Conservation (phyloP, 1,140 invertebrate species). For the Aricia agestis region DNA sequence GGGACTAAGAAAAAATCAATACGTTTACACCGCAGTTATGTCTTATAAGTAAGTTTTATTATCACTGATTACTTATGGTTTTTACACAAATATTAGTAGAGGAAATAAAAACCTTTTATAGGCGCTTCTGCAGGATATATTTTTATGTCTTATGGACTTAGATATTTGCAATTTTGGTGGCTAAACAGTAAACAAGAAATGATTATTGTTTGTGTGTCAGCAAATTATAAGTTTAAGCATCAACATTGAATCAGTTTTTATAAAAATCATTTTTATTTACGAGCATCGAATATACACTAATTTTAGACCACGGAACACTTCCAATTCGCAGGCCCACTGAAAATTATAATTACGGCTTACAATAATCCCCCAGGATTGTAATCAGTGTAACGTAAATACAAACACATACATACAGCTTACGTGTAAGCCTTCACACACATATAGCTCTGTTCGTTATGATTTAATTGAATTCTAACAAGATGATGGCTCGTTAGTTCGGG, state of each 20-base stretch:
- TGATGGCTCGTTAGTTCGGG: constrained; percentile 36
- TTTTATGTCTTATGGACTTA: no score
- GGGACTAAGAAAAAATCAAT: constrained; percentile 13
- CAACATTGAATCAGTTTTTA: no score
- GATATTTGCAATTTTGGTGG: no score
- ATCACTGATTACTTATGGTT: neutral
- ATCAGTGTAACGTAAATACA: constrained; percentile 13
- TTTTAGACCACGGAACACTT: no score
- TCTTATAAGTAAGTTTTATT: neutral
- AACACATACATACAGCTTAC: neutral
- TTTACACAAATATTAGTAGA: neutral
- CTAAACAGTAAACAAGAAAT: no score
- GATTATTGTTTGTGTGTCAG: no score
- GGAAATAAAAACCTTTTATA: no score
- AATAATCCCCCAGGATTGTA: constrained; percentile 19
- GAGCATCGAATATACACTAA: no score
- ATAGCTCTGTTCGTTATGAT: constrained; percentile 32
- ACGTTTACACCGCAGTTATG: neutral
- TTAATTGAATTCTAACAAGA: constrained; percentile 42
- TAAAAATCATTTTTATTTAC: no score
- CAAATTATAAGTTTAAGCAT: no score
- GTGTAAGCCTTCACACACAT: neutral
- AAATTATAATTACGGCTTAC: neutral
- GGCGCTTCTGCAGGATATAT: no score
- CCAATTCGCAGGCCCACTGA: neutral